These are phyloP conservation scores for Struthio camelus DNA, from an alignment of 2,113 vertebrate genomes.

Conservation along the genomic window DNA sequence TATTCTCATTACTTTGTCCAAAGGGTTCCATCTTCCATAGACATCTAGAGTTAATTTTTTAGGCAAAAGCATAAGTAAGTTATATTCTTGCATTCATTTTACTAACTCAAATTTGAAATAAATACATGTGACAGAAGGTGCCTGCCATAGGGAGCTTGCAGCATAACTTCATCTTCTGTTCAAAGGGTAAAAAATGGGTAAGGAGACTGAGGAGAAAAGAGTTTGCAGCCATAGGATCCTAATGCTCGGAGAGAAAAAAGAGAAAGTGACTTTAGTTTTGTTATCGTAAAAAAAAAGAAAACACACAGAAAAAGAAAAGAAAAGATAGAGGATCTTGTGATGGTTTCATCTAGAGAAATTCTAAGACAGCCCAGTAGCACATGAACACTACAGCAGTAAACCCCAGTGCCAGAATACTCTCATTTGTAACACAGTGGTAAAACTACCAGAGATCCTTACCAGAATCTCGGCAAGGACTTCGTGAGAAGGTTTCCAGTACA, in stretches of 20 bases:
- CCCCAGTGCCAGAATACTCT: neutral
- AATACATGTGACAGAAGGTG: neutral
- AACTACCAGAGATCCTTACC: neutral
- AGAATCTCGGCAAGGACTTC: neutral
- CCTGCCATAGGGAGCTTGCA: neutral
- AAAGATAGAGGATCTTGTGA: fast-evolving
- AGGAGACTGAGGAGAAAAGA: neutral
- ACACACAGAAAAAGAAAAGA: neutral
- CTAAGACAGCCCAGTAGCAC: neutral
- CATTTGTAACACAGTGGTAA: neutral
- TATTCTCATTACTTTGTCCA: neutral
- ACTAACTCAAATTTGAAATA: neutral
- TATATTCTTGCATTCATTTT: neutral
- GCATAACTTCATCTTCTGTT: neutral
- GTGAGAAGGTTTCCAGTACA: neutral
- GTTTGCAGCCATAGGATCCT: too few species aligned
- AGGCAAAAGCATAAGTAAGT: too few species aligned
- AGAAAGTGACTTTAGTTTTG: too few species aligned
- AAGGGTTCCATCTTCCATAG: neutral
- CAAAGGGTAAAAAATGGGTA: neutral
- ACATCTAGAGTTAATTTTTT: neutral
- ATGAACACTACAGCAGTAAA: neutral
- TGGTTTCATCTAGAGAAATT: neutral
- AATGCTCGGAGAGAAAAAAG: too few species aligned
- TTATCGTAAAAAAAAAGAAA: too few species aligned